phyloP scores from a whole-genome alignment of 2,113 vertebrate genomes.

The Leuciscus idus region DNA sequence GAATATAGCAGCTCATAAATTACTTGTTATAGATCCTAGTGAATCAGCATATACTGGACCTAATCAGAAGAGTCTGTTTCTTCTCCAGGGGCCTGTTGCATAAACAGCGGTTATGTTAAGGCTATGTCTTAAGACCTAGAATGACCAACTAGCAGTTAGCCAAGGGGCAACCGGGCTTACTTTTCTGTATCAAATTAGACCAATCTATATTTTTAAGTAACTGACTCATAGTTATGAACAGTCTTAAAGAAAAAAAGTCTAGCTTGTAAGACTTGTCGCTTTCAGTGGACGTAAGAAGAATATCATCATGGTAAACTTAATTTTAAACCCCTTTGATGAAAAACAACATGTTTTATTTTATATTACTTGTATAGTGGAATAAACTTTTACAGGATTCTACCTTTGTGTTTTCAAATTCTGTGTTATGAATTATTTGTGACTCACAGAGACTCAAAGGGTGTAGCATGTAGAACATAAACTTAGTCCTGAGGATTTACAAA shows the following conservation, averaged over 20 bases:
- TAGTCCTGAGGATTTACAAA: conserved; percentile 7
- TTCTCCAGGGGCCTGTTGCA: neutral
- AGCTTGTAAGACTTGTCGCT: neutral
- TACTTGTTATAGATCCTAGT: conserved; percentile 57
- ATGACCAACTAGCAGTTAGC: no score
- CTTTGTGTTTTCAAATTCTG: neutral
- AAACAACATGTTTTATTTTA: neutral
- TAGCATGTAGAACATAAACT: neutral
- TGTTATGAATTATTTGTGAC: neutral
- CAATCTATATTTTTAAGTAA: no score
- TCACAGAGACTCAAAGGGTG: neutral
- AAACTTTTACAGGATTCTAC: neutral
- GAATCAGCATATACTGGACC: conserved; percentile 61
- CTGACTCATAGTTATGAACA: no score
- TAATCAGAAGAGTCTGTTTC: neutral
- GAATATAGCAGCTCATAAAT: conserved; percentile 65
- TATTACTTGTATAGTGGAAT: neutral
- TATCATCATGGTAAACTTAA: neutral
- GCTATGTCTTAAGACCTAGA: no score
- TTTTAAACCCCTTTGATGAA: neutral
- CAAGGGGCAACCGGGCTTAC: no score
- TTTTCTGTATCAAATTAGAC: no score
- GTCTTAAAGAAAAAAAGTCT: no score
- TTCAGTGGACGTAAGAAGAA: neutral
- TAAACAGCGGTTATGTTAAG: neutral